Evolutionary conservation across 2,888 invertebrate species (phyloP), one percentile per base, ranked within the genome.

Genomic region (Fragum whitleyi): DNA sequence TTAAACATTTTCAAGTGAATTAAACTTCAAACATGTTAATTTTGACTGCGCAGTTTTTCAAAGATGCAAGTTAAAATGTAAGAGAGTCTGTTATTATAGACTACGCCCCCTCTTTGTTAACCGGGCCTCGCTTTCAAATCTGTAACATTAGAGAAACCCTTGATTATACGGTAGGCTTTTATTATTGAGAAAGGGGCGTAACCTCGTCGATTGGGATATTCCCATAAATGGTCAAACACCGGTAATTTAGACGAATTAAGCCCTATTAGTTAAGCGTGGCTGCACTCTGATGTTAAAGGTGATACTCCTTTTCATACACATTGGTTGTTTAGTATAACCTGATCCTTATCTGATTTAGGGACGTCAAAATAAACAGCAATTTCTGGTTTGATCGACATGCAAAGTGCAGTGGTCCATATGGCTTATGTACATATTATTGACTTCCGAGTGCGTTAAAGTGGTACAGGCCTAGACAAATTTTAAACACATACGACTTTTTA

Each of bases 231-330:
- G 75, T 32, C 28, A 71, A 55, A 78, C 79, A 83, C 84, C 84
- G 42, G 67, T 84, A 79, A 84, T 84, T 84, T 84, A 71, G 72
- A 76, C 79, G 70, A 81, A 84, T 84, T 84, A 84, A 74, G 81
- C 55, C 53, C 79, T 76, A 79, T 84, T 81, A 79, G 78, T 79
- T 77, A 75, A 73, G 84, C 77, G 61, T 77, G 68, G 68, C 59
- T 79, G 81, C 76, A 61, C 68, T 51, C 21, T 77, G 72, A 65
- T 74, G 84, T 81, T 71, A 80, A 70, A 78, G 81, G 77, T 81
- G 53, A 62, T 29, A 67, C 51, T 51, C 51, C 36, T 61, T 68
- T 71, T 23, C 39, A 42, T 65, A 39, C 65, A 65, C 65, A 65
- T 42, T 65, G 65, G 62, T 32, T 62, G 36, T n/a, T 32, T 62